Evolutionary conservation across 2,888 invertebrate genomes (phyloP).

Genomic region (Druceiella hillmani): DNA sequence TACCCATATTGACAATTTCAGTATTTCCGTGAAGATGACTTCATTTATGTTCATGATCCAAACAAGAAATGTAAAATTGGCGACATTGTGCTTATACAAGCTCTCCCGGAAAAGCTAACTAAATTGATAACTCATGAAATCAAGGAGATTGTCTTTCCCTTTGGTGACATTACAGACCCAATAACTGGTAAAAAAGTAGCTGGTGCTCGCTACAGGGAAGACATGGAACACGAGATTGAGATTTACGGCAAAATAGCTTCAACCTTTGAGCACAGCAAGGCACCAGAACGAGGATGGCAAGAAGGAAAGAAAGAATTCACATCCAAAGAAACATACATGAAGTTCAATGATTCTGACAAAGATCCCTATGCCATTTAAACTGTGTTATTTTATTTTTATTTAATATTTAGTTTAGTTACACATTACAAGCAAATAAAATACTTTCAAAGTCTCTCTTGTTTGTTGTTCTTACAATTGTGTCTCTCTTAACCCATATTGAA

Average conservation of each 20-base stretch:
- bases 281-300: constrained; percentile 74
- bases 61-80: constrained; percentile 72
- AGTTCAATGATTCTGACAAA: constrained; percentile 72
- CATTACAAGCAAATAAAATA: too few species aligned
- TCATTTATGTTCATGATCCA: constrained; percentile 74
- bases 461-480: too few species aligned
- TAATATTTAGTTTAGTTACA: too few species aligned
- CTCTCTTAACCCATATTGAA: too few species aligned
- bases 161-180: constrained; percentile 84
- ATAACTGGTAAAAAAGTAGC: constrained; percentile 76
- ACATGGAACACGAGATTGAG: constrained; percentile 60
- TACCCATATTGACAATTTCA: too few species aligned
- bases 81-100: constrained; percentile 75
- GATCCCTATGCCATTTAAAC: constrained; percentile 67
- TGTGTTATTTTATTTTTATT: too few species aligned
- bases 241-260: constrained; percentile 64
- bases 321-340: constrained; percentile 68
- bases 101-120: constrained; percentile 66
- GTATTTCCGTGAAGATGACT: constrained; percentile 74
- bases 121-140: constrained; percentile 75
- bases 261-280: constrained; percentile 70
- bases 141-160: constrained; percentile 70
- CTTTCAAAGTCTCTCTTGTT: too few species aligned
- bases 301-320: constrained; percentile 80
- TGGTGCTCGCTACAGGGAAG: constrained; percentile 66